A percentile compares a stretch with the other conserved stretches of the same genome.
Conservation (phyloP, 2,113 vertebrate species). For the Rhinichthys klamathensis region DNA sequence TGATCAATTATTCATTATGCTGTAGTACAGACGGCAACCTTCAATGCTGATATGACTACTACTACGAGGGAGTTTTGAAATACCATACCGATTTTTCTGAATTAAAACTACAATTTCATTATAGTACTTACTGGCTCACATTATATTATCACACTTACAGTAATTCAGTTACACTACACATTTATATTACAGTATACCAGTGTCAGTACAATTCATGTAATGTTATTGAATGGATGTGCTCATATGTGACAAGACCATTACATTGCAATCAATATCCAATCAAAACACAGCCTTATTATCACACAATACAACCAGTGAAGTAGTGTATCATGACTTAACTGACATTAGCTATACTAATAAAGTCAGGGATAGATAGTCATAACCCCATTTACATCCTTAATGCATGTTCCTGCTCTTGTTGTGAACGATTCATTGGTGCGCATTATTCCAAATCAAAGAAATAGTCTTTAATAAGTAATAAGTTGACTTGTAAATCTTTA, state of each 20-base stretch:
- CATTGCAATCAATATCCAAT: slow-evolving; percentile 30
- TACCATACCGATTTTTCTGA: neutral
- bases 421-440: neutral
- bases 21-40: slow-evolving; percentile 20
- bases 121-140: neutral
- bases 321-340: slow-evolving; percentile 2
- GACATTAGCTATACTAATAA: slow-evolving; percentile 5
- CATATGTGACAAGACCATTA: neutral
- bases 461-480: neutral
- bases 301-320: neutral
- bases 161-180: neutral
- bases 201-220: slow-evolving; percentile 28
- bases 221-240: neutral
- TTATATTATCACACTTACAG: neutral
- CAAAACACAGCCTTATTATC: slow-evolving; percentile 14
- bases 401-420: neutral
- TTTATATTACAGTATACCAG: neutral
- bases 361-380: neutral
- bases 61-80: neutral
- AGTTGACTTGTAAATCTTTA: neutral
- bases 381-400: neutral
- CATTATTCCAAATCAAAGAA: neutral
- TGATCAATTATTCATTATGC: slow-evolving; percentile 11
- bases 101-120: neutral
- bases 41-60: neutral